These are phyloP conservation scores for Pyrrhia umbra DNA, from an alignment of 2,888 invertebrate genomes.

Conservation along the genomic window DNA sequence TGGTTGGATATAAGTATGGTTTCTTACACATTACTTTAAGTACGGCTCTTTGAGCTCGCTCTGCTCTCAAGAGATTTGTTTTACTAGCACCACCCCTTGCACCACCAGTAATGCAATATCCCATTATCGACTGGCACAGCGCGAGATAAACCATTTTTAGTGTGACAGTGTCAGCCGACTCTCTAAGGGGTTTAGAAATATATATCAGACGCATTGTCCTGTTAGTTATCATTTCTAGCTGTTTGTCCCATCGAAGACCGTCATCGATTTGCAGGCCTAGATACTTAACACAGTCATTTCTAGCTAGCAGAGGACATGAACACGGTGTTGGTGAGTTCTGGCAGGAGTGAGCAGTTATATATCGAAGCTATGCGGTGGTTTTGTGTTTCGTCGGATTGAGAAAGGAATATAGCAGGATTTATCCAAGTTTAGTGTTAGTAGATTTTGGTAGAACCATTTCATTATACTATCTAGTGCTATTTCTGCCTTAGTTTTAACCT, in stretches of 20 bases:
- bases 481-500: neutral
- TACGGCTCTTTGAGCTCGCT: constrained; percentile 1
- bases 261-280: constrained; percentile 9
- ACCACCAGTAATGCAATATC: constrained; percentile 9
- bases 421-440: neutral
- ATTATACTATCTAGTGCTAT: neutral
- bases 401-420: constrained; percentile 9
- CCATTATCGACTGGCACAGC: constrained; percentile 9
- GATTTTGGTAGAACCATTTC: neutral
- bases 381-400: neutral
- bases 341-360: constrained; percentile 1
- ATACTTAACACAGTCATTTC: constrained; percentile 7
- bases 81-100: constrained; percentile 10
- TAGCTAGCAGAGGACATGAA: constrained; percentile 1
- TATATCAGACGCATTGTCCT: constrained; percentile 6
- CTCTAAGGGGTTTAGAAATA: constrained; percentile 6
- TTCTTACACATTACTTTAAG: constrained; percentile 5
- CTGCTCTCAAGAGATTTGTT: constrained; percentile 4
- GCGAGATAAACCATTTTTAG: constrained; percentile 2
- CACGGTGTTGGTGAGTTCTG: constrained; percentile 1
- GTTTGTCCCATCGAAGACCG: constrained; percentile 7
- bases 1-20: constrained; percentile 7
- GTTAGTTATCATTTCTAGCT: no score
- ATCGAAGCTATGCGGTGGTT: neutral
- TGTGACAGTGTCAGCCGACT: constrained; percentile 7